Conservation (phyloP, 2,797 vertebrate genomes). For the Danio choprae region DNA sequence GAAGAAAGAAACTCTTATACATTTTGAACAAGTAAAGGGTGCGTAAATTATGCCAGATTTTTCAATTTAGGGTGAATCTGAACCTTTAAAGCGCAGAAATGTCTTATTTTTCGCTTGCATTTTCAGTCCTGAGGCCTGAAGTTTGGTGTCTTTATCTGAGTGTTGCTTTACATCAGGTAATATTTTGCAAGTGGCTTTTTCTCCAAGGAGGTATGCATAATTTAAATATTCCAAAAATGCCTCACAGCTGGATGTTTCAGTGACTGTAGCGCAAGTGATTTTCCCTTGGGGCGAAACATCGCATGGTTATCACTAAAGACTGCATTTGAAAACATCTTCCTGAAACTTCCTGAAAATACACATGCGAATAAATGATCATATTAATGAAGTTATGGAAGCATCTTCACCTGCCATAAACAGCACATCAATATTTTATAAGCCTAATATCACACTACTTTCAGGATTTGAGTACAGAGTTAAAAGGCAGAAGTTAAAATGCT, state of each 20-base stretch:
- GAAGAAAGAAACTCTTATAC: too few species aligned
- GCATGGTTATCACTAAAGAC: neutral
- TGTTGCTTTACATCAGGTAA: constrained; percentile 19
- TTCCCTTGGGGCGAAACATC: neutral
- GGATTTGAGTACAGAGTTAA: neutral
- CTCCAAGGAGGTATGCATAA: neutral
- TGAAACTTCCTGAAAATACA: constrained; percentile 3
- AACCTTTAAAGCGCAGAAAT: too few species aligned
- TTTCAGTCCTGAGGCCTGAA: neutral
- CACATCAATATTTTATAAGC: neutral
- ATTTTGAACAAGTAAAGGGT: too few species aligned
- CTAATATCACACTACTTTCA: neutral
- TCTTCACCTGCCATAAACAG: neutral
- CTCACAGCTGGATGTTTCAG: constrained; percentile 1
- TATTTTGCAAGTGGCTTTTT: neutral
- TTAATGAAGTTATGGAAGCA: neutral
- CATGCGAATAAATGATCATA: constrained; percentile 2
- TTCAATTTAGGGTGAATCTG: too few species aligned
- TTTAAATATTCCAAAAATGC: neutral
- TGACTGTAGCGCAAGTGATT: neutral
- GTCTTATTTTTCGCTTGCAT: neutral
- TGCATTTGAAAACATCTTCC: neutral
- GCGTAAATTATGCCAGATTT: too few species aligned
- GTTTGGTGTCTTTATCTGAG: neutral
- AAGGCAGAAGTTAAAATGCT: too few species aligned